phyloP scores from a whole-genome alignment of 1,140 invertebrate genomes.

The Cylas formicarius region DNA sequence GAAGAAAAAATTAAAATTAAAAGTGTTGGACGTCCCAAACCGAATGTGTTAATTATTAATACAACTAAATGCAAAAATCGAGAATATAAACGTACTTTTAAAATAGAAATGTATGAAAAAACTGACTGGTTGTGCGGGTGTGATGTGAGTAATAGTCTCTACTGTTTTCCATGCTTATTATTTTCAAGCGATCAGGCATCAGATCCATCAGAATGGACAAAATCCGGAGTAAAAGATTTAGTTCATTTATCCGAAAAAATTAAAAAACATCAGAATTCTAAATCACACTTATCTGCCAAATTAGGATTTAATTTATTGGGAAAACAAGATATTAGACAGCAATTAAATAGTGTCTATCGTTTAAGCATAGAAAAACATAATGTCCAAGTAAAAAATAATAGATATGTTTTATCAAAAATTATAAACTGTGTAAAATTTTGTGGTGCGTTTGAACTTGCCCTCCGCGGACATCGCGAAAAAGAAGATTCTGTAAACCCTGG shows the following conservation, averaged over 20 bases:
- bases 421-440: slow-evolving; percentile 38
- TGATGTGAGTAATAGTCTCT: slow-evolving; percentile 14
- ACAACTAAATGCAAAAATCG: slow-evolving; percentile 5
- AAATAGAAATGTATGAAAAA: slow-evolving; percentile 20
- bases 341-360: slow-evolving; percentile 17
- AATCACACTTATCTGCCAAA: slow-evolving; percentile 11
- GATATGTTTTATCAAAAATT: slow-evolving; percentile 35
- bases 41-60: no score
- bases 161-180: slow-evolving; percentile 23
- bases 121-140: slow-evolving; percentile 23
- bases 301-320: slow-evolving; percentile 13
- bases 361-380: slow-evolving; percentile 27
- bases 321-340: slow-evolving; percentile 14
- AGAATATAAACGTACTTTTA: slow-evolving; percentile 8
- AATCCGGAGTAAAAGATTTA: slow-evolving; percentile 18
- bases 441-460: slow-evolving; percentile 30
- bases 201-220: slow-evolving; percentile 19
- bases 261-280: slow-evolving; percentile 18
- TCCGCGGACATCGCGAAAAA: slow-evolving; percentile 32
- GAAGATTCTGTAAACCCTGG: slow-evolving; percentile 21
- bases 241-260: slow-evolving; percentile 16
- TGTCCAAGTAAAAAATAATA: slow-evolving; percentile 33
- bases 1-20: no score
- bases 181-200: slow-evolving; percentile 9
- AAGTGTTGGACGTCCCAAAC: no score